phyloP scores from a whole-genome alignment of 2,113 vertebrate genomes.

The Neodon shergylaensis region DNA sequence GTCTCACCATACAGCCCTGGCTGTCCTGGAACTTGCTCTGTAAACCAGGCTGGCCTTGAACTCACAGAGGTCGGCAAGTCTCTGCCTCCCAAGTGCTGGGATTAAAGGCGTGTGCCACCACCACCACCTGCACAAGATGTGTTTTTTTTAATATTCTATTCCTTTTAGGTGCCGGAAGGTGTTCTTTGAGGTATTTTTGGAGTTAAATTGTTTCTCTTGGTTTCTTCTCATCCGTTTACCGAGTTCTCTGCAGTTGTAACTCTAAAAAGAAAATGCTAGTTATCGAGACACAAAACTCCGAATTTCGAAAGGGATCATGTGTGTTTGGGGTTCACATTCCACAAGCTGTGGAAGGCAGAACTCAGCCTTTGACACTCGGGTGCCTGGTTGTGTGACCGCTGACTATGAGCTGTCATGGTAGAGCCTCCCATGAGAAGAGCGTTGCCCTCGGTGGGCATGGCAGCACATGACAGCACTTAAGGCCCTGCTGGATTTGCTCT shows the following conservation, averaged over 20 bases:
- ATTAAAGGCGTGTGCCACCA: not conserved
- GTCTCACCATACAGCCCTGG: not conserved
- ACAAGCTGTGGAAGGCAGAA: not conserved
- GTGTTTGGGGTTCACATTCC: not conserved
- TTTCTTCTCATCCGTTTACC: not conserved
- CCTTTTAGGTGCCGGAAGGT: not conserved
- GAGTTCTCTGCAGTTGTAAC: not conserved
- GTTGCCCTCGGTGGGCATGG: not conserved
- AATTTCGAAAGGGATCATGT: not conserved
- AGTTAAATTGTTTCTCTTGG: not conserved
- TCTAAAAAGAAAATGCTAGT: not conserved
- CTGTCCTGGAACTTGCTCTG: not conserved
- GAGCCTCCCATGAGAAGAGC: not conserved
- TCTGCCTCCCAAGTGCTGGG: not conserved
- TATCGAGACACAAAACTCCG: not conserved
- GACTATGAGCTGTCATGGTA: fast-evolving
- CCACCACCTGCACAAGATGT: not conserved
- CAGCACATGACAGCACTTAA: fast-evolving
- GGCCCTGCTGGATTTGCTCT: fast-evolving
- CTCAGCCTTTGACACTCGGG: not conserved
- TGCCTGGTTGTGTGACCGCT: not conserved
- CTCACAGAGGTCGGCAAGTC: not conserved
- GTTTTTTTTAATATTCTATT: not conserved
- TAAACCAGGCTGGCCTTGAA: not conserved
- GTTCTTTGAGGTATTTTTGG: not conserved